A percentile compares a stretch with the other conserved stretches of the same genome.
These are phyloP conservation scores for Eurytoma adleriae DNA, from an alignment of 2,888 invertebrate genomes.

Conservation along the genomic window DNA sequence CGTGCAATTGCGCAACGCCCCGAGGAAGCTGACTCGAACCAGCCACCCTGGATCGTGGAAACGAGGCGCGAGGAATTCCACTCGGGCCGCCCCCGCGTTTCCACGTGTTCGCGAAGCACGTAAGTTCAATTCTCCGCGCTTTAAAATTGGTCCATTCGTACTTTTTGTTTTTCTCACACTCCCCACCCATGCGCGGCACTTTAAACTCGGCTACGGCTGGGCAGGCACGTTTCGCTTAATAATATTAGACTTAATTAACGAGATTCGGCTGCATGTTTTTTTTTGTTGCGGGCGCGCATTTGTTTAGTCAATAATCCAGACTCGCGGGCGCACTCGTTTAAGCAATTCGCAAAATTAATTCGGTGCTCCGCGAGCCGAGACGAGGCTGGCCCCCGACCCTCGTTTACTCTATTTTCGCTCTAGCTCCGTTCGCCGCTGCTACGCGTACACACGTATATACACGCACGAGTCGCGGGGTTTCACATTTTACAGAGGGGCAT, in stretches of 20 bases:
- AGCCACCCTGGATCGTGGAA: background rate
- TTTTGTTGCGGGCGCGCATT: background rate
- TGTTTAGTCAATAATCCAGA: slow-evolving; percentile 39
- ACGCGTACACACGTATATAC: background rate
- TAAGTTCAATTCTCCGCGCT: background rate
- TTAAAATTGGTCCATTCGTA: background rate
- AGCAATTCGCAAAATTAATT: slow-evolving; percentile 48
- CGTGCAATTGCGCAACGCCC: slow-evolving; percentile 36
- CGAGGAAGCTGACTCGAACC: slow-evolving; percentile 30
- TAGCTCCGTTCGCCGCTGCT: background rate
- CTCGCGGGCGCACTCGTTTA: slow-evolving; percentile 16
- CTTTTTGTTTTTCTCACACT: background rate
- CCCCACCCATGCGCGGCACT: background rate
- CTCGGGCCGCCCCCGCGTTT: background rate
- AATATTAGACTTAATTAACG: slow-evolving; percentile 44
- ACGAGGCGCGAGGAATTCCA: background rate
- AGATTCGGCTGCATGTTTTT: background rate
- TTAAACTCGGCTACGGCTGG: no score
- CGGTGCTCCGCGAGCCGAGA: background rate
- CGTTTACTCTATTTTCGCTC: slow-evolving; percentile 1
- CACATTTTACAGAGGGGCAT: background rate
- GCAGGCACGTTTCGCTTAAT: background rate
- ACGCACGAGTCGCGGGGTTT: background rate
- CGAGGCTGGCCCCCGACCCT: background rate
- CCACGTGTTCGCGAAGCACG: background rate